A percentile compares a stretch with the other conserved stretches of the same genome.
phyloP scores from a whole-genome alignment of 1,140 invertebrate species.

The Brachionus asplanchnoidis region DNA sequence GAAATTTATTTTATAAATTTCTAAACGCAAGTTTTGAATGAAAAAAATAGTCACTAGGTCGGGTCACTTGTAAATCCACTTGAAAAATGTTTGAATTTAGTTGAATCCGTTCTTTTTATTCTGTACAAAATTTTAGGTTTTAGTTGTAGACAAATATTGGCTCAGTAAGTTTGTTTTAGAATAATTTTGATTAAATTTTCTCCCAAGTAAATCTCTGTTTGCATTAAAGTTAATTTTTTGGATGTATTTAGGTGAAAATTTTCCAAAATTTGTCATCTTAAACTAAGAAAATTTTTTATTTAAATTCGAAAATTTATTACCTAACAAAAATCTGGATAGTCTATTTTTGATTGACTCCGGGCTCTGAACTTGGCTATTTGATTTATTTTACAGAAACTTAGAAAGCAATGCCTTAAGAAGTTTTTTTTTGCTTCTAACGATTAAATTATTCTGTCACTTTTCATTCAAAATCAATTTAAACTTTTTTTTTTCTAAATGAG shows the following conservation, averaged over 20 bases:
- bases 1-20: neutral
- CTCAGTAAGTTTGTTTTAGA: neutral
- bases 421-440: neutral
- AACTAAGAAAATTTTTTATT: neutral
- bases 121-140: neutral
- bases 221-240: neutral
- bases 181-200: neutral
- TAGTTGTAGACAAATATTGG: neutral
- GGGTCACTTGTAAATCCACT: neutral
- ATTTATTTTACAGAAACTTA: neutral
- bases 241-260: neutral
- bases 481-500: neutral
- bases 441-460: neutral
- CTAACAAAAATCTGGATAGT: neutral
- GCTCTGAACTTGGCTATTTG: neutral
- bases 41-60: neutral
- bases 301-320: neutral
- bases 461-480: neutral
- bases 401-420: neutral
- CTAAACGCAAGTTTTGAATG: neutral
- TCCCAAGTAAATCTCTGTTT: neutral
- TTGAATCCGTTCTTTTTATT: neutral
- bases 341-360: neutral
- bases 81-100: neutral
- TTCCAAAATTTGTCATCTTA: neutral